Evolutionary conservation across 2,113 vertebrate genomes (phyloP), one percentile per base, ranked within the genome.

Genomic region (Callaeas wilsoni): DNA sequence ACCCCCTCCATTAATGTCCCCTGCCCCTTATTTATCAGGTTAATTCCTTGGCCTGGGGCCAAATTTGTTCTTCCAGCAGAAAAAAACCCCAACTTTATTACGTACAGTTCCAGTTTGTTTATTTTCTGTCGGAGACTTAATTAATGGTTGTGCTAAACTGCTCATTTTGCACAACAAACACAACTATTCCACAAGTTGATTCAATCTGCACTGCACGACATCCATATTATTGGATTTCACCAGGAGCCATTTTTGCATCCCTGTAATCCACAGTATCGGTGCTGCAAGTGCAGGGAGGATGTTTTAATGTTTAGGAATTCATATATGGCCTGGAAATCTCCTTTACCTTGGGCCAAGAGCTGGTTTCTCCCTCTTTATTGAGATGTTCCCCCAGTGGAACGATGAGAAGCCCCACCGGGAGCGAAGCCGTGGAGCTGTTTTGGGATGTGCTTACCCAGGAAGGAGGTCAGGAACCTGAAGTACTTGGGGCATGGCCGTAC

Each of bases 401-500:
- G 33, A 26, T 12, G 29, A 15, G 69, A 75, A 60, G 22, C 3
- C 26, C 27, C 33, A 2, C 16, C 6, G 49, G 21, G 42, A 52
- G 13, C 4, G 27, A 62, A 83, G 29, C 37, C 23, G 4, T 23
- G 42, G 82, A 32, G 16, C 4, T 12, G 6, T 11, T 26, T 47
- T 35, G 70, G 64, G 27, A 2, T 78, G 42, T 65, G 46, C 98
- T 97, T 96, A 98, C 98, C 98, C 19, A 98, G 97, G 37, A 96
- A 92, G 59, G 98, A 90, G n/a, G 97, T 98, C 97, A 99, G 98
- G 95, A 98, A 97, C 4, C 95, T 98, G 94, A 99, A 99, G 92
- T 98, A 98, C 76, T 84, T 90, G 1, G 99, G 99, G 59, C 99
- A 99, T 0, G 97, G 97, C 81, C 98, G 96, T 10, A 98, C 97